Percentiles rank a stretch among this genome's conserved stretches.
These are phyloP conservation scores for Hydrozoanthus gracilis DNA, from an alignment of 92 coral and sea anemone species.

Conservation along the genomic window DNA sequence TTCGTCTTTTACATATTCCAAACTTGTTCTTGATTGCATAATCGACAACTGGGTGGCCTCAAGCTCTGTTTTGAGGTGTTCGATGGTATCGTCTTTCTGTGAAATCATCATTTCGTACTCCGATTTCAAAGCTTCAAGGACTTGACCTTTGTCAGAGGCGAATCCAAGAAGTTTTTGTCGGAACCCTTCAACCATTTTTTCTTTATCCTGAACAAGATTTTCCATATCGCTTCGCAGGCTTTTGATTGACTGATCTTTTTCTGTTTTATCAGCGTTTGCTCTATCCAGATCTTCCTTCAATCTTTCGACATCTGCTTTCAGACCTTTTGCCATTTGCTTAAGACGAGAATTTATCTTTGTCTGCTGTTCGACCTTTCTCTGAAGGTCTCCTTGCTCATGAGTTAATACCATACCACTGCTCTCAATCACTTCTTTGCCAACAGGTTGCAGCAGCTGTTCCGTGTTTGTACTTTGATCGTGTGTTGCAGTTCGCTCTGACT, in stretches of 20 bases:
- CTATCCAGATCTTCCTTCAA: slow-evolving; percentile 50
- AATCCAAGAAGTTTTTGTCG: slow-evolving; percentile 56
- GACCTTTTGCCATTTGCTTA: slow-evolving; percentile 64
- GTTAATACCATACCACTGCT: slow-evolving; percentile 11
- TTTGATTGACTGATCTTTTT: slow-evolving; percentile 68
- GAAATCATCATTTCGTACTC: slow-evolving; percentile 43
- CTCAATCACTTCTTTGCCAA: slow-evolving; percentile 46
- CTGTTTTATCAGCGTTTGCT: slow-evolving; percentile 55
- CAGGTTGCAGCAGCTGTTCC: neutral
- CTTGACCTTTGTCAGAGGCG: slow-evolving; percentile 57
- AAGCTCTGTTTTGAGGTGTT: slow-evolving; percentile 48
- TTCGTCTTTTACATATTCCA: slow-evolving; percentile 31
- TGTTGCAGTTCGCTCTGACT: slow-evolving; percentile 34
- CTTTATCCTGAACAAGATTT: slow-evolving; percentile 71
- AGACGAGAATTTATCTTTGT: slow-evolving; percentile 61
- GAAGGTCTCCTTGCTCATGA: slow-evolving; percentile 41
- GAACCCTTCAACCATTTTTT: slow-evolving; percentile 63
- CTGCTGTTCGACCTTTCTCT: slow-evolving; percentile 62
- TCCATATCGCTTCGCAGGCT: slow-evolving; percentile 74
- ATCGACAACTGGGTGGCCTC: slow-evolving; percentile 22
- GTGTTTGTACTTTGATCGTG: slow-evolving; percentile 39
- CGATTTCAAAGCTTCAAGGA: slow-evolving; percentile 39
- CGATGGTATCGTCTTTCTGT: slow-evolving; percentile 41
- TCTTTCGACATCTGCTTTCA: slow-evolving; percentile 57
- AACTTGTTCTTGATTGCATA: slow-evolving; percentile 3